Evolutionary conservation across 2,888 invertebrate genomes (phyloP), one percentile per base, ranked within the genome.

Genomic region (Pilophorus perplexus): DNA sequence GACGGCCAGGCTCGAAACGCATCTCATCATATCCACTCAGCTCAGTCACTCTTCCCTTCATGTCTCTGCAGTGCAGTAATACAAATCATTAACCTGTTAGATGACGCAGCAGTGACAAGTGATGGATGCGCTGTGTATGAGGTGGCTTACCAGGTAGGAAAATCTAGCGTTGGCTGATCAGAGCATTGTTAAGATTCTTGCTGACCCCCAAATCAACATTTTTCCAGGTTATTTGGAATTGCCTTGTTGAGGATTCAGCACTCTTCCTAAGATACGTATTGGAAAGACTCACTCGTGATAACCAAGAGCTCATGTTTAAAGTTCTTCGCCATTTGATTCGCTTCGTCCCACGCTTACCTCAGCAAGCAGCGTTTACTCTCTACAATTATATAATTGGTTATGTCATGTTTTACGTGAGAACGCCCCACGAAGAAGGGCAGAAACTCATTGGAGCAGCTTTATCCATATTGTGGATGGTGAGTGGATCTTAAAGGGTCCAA

Each of bases 351-450:
- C 87, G 93, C 48, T 78, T 98, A 67, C 96, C 98, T 0, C 92
- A 94, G 72, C 98, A 99, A 78, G 96, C 98, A 0, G 99, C 99
- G 0, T 98, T 97, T 78, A 93, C 95, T 0, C 79, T 99, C 1
- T 97, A 98, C 78, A 99, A 99, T 80, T 98, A 99, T 74, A 90
- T 99, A 73, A 98, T 99, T 72, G 99, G 99, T 1, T 99, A 96
- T 75, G 93, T 99, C 2, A 99, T 99, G 98, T 99, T 97, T 79
- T 98, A 98, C 75, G 97, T 98, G 1, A 82, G 99, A 64, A 90
- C 94, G 10, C 95, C 98, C 0, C 93, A 95, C 74, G 97, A 98
- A 75, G 91, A 93, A 50, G 94, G 95, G 0, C 95, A 96, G 74
- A 89, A 93, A 72, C 84, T 95, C 48, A 93, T 98, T 69, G 94